A percentile compares a stretch with the other conserved stretches of the same genome.
Conservation (phyloP, 2,888 invertebrate species). For the Antitype chi region DNA sequence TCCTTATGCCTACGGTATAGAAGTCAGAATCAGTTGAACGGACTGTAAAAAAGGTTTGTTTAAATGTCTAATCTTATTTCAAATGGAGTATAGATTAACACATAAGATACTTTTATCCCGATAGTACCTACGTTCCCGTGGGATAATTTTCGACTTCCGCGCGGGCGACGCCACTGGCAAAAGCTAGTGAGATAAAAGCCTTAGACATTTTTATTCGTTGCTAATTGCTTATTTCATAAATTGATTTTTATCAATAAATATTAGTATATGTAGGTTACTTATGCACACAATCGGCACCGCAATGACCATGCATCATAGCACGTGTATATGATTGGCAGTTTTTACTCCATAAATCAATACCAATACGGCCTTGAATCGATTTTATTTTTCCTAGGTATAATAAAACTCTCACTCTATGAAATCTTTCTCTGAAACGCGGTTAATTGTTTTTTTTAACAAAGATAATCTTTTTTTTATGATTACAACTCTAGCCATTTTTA, state of each 20-base stretch:
- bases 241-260: constrained; percentile 12
- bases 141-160: too few relatives aligned
- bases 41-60: too few relatives aligned
- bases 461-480: not conserved
- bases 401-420: constrained; percentile 10
- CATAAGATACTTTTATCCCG: too few relatives aligned
- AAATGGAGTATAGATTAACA: too few relatives aligned
- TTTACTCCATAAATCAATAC: constrained; percentile 60
- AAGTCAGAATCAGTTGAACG: too few relatives aligned
- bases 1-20: too few relatives aligned
- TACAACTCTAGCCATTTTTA: not conserved
- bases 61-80: too few relatives aligned
- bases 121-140: too few relatives aligned
- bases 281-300: constrained; percentile 10
- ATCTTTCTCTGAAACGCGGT: constrained; percentile 4
- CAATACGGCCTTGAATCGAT: constrained; percentile 66
- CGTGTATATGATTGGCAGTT: constrained; percentile 43
- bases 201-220: constrained; percentile 5
- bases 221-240: constrained; percentile 6
- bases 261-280: not conserved
- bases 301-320: constrained; percentile 9
- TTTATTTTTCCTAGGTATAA: constrained; percentile 52
- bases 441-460: not conserved
- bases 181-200: not conserved
- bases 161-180: too few relatives aligned